phyloP scores from a whole-genome alignment of 2,113 vertebrate species.

The Rhynchomys soricoides region DNA sequence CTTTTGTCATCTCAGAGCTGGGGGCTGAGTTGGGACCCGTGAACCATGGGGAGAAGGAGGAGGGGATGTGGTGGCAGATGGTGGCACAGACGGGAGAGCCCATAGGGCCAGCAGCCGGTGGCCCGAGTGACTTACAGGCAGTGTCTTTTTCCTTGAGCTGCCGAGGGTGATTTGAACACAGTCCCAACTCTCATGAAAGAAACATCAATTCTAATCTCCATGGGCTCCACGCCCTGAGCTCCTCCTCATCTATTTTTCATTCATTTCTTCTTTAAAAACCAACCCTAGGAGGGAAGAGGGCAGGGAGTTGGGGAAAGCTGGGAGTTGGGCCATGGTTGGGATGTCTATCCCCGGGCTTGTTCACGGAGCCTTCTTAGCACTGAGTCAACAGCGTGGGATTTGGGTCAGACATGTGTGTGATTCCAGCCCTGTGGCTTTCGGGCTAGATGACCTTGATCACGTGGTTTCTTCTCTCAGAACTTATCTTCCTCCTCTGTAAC shows the following conservation, averaged over 20 bases:
- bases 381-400: neutral
- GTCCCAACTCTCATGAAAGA: slow-evolving; percentile 84
- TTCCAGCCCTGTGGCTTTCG: neutral
- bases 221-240: slow-evolving; percentile 61
- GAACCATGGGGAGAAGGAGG: rapidly evolving
- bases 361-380: neutral
- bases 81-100: neutral
- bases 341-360: neutral
- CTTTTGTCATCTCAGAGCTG: neutral
- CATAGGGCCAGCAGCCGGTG: neutral
- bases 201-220: slow-evolving; percentile 82
- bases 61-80: slow-evolving; percentile 6
- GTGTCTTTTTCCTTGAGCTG: slow-evolving; percentile 65
- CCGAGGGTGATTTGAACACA: slow-evolving; percentile 54
- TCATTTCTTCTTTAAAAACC: slow-evolving; percentile 63
- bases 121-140: slow-evolving; percentile 21
- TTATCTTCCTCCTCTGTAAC: neutral
- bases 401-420: neutral
- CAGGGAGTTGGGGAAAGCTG: neutral
- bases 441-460: neutral
- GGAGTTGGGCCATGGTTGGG: rapidly evolving
- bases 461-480: neutral
- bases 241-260: slow-evolving; percentile 79
- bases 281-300: neutral
- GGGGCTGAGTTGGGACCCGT: neutral